phyloP scores from a whole-genome alignment of 2,888 invertebrate genomes.

The Dermolepida albohirtum region DNA sequence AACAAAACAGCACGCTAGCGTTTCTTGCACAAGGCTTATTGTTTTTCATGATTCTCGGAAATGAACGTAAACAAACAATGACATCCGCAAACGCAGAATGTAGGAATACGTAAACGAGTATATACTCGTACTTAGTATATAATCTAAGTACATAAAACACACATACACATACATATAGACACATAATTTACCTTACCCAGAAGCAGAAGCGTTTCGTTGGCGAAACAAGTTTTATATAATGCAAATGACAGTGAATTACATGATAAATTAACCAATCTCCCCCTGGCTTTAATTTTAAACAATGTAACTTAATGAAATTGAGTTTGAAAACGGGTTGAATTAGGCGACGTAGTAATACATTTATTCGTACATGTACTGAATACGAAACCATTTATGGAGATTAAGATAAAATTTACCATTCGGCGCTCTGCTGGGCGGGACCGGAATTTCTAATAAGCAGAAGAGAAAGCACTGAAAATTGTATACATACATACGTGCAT shows the following conservation, averaged over 20 bases:
- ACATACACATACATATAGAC: too few relatives aligned
- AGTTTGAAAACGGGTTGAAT: constrained; percentile 66
- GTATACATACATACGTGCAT: constrained; percentile 32
- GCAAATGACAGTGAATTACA: constrained; percentile 51
- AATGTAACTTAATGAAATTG: constrained; percentile 66
- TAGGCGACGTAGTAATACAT: constrained; percentile 57
- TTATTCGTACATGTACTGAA: constrained; percentile 55
- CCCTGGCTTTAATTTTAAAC: constrained; percentile 65
- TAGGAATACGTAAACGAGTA: neutral
- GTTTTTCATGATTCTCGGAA: constrained; percentile 33
- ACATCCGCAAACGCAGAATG: neutral
- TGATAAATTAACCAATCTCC: constrained; percentile 65
- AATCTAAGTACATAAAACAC: too few relatives aligned
- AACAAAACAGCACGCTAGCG: neutral
- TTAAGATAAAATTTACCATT: constrained; percentile 54
- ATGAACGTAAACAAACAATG: constrained; percentile 1
- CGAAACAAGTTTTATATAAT: constrained; percentile 44
- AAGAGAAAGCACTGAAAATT: constrained; percentile 23
- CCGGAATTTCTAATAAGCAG: constrained; percentile 43
- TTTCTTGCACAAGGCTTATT: constrained; percentile 16
- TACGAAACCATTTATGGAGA: constrained; percentile 52
- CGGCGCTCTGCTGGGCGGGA: constrained; percentile 33
- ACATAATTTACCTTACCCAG: too few relatives aligned
- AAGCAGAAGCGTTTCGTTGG: constrained; percentile 3
- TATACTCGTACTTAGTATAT: neutral